Percentiles rank a stretch among this genome's conserved stretches.
These are phyloP conservation scores for Callosobruchus maculatus DNA, from an alignment of 2,888 invertebrate genomes.

Conservation along the genomic window DNA sequence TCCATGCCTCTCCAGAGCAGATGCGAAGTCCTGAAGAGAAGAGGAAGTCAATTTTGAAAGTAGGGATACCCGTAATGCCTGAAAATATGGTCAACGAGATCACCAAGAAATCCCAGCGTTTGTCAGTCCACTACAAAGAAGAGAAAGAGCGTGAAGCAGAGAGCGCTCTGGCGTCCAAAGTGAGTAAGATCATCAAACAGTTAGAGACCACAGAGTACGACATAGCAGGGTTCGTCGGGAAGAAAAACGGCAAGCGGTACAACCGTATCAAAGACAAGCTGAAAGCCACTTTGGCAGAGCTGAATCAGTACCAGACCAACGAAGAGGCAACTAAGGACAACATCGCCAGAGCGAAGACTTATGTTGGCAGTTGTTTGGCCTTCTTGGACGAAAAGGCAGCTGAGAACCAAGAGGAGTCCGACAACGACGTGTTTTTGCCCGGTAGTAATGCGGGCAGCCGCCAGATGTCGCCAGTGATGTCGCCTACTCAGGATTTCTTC, in stretches of 20 bases:
- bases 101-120: constrained; percentile 12
- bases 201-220: constrained; percentile 25
- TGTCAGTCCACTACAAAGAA: constrained; percentile 9
- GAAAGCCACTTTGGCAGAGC: constrained; percentile 14
- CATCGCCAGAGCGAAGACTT: constrained; percentile 22
- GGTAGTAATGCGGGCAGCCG: constrained; percentile 10
- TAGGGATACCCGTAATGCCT: constrained; percentile 32
- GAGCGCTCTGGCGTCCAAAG: constrained; percentile 8
- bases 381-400: constrained; percentile 31
- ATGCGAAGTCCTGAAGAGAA: constrained; percentile 19
- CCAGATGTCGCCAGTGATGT: constrained; percentile 2
- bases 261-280: constrained; percentile 22
- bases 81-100: constrained; percentile 27
- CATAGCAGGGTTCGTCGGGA: constrained; percentile 23
- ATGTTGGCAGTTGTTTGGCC: constrained; percentile 25
- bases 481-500: neutral
- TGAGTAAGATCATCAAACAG: constrained; percentile 21
- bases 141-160: neutral
- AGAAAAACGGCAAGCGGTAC: constrained; percentile 28
- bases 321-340: constrained; percentile 28
- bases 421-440: constrained; percentile 23
- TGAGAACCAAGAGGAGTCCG: constrained; percentile 11
- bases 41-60: constrained; percentile 29
- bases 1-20: neutral
- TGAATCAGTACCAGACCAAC: constrained; percentile 15